Conservation (phyloP, 1,140 invertebrate species). For the Halictus rubicundus region DNA sequence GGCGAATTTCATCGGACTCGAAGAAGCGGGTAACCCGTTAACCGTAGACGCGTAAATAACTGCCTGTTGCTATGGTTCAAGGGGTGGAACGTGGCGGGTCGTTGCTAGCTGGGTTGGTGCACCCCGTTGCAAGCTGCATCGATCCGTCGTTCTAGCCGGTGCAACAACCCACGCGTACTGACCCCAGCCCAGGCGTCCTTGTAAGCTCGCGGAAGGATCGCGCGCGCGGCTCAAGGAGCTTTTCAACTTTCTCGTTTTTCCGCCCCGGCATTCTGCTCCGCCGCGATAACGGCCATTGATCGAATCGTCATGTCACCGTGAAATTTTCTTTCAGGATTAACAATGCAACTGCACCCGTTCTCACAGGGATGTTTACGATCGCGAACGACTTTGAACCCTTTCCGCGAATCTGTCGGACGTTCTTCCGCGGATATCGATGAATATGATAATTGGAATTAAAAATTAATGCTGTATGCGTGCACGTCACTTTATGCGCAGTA, state of each 20-base stretch:
- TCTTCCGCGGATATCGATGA: too few relatives aligned
- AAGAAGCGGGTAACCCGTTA: slow-evolving; percentile 41
- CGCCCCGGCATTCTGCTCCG: background rate
- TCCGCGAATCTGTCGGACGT: too few relatives aligned
- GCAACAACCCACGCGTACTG: slow-evolving; percentile 78
- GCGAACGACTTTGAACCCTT: too few relatives aligned
- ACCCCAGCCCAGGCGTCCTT: slow-evolving; percentile 69
- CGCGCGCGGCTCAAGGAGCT: slow-evolving; percentile 38
- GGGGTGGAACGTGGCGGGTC: slow-evolving; percentile 54
- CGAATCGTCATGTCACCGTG: too few relatives aligned
- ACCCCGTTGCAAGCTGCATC: slow-evolving; percentile 73
- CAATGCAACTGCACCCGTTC: too few relatives aligned
- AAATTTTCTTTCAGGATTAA: too few relatives aligned
- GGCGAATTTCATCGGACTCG: background rate
- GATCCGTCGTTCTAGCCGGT: slow-evolving; percentile 71
- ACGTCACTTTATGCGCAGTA: too few relatives aligned
- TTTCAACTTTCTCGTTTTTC: slow-evolving; percentile 33
- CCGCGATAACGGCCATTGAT: too few relatives aligned
- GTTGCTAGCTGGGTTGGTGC: slow-evolving; percentile 67
- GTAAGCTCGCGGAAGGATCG: slow-evolving; percentile 44
- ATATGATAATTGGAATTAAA: too few relatives aligned
- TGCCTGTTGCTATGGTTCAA: slow-evolving; percentile 71
- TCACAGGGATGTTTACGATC: too few relatives aligned
- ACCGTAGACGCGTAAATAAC: slow-evolving; percentile 54
- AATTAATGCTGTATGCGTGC: too few relatives aligned